Conservation (phyloP, 2,888 invertebrate species). For the Drosophila fungiperda region DNA sequence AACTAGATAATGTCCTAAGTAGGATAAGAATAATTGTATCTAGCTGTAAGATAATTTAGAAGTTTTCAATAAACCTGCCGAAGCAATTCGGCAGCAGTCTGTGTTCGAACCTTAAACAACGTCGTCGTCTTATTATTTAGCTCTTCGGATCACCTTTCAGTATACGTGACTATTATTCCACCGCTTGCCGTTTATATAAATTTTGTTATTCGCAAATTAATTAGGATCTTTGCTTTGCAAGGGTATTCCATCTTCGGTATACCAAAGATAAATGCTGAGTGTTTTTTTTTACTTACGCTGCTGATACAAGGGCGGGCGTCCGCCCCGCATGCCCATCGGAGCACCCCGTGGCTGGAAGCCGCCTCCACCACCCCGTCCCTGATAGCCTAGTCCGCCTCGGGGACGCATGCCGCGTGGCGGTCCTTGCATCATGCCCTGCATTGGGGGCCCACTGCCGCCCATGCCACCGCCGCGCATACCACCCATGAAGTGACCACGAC, state of each 20-base stretch:
- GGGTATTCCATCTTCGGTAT: background rate
- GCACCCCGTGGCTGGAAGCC: slow-evolving; percentile 82
- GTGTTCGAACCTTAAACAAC: no score
- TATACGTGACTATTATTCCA: no score
- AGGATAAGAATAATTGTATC: no score
- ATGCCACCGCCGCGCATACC: slow-evolving; percentile 81
- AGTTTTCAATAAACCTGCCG: no score
- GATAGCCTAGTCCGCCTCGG: slow-evolving; percentile 80
- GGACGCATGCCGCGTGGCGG: slow-evolving; percentile 82
- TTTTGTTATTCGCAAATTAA: no score
- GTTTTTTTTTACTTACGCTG: slow-evolving; percentile 80
- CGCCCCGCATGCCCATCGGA: slow-evolving; percentile 83
- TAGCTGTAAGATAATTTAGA: no score
- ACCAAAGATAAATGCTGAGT: background rate
- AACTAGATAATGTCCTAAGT: no score
- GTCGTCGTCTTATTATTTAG: no score
- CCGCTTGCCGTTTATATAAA: no score
- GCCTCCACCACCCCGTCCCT: slow-evolving; percentile 77
- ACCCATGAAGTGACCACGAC: slow-evolving; percentile 84
- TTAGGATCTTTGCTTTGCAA: background rate
- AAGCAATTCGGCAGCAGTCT: no score
- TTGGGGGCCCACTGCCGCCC: slow-evolving; percentile 81
- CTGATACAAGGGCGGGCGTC: slow-evolving; percentile 83
- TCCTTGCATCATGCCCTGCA: slow-evolving; percentile 80
- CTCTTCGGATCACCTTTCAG: no score